phyloP scores from a whole-genome alignment of 2,888 invertebrate genomes.

The Periphyllus acericola region DNA sequence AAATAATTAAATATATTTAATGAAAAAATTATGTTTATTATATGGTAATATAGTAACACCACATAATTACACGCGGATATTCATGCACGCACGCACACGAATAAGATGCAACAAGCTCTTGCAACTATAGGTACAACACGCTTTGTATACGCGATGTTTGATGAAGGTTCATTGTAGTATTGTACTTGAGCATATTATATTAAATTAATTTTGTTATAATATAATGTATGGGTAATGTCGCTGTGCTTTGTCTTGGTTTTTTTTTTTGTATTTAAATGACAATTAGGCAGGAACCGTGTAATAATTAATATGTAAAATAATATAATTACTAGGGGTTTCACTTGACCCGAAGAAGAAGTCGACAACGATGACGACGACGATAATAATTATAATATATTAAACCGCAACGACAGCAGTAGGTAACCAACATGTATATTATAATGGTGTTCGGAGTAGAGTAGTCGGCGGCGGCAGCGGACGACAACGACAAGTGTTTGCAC shows the following conservation, averaged over 20 bases:
- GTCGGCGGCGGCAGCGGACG: not conserved
- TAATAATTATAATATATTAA: conserved; percentile 23
- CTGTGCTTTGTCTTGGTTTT: too few species aligned
- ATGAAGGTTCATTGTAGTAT: too few species aligned
- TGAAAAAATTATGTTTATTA: not conserved
- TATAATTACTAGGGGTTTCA: not conserved
- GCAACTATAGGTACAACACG: not conserved
- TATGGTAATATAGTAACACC: not conserved
- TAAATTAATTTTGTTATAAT: too few species aligned
- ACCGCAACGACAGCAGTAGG: not conserved
- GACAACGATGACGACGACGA: not conserved
- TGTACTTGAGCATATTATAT: too few species aligned
- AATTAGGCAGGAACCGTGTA: not conserved
- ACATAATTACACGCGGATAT: not conserved
- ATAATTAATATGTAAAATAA: conserved; percentile 28
- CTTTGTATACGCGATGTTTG: too few species aligned
- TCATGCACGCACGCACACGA: not conserved
- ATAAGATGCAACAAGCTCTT: not conserved
- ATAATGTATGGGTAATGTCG: too few species aligned
- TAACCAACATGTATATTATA: not conserved
- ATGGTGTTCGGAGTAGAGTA: not conserved
- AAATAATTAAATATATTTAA: too few species aligned
- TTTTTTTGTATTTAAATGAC: too few species aligned
- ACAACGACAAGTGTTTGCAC: conserved; percentile 46
- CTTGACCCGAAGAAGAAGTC: not conserved